Base-by-base conservation (phyloP, 2,888 invertebrate species). In the Gortyna flavago region DNA sequence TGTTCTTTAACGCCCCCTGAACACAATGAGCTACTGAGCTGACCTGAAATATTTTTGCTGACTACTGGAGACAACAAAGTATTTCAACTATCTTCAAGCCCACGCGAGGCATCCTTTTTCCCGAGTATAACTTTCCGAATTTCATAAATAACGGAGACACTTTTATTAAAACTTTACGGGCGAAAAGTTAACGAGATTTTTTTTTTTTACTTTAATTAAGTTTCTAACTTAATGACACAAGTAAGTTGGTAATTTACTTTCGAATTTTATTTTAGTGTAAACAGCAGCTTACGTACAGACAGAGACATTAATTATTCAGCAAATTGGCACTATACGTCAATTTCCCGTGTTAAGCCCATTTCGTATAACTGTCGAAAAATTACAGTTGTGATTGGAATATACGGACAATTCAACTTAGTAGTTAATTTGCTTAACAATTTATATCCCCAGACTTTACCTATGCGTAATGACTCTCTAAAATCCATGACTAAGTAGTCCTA, bases 201-300 rank as follows among this genome's bases (percentile, higher is more conserved):
- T n/a, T n/a, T n/a, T n/a, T n/a, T n/a, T n/a, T n/a, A n/a, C 38
- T 80, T 83, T 65, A 74, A 80, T 77, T 71, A 73, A 73, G 54
- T 84, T 77, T 73, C 32, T 11, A 68, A 76, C 29, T 68, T 75
- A 66, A 72, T 66, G 75, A 73, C 29, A 8, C 13, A 44, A 65
- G 38, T 71, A 35, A 70, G 70, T 83, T 77, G 54, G 54, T 70
- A 57, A 72, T 79, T 80, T 62, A 76, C 62, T 80, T 80, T 72
- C 18, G 16, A 41, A 71, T 70, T 64, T 72, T 32, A 62, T 67
- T 71, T 44, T 32, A 32, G 29, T n/a, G 9, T 67, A 54, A 74
- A 48, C 51, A 11, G 11, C 11, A n/a, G 5, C 1, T 54, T 21
- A 54, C 51, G 25, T 54, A 9, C n/a, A 25, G 25, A 9, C 25